Base-by-base conservation (phyloP, 2,113 vertebrate species). In the Dendrocopos noguchii region DNA sequence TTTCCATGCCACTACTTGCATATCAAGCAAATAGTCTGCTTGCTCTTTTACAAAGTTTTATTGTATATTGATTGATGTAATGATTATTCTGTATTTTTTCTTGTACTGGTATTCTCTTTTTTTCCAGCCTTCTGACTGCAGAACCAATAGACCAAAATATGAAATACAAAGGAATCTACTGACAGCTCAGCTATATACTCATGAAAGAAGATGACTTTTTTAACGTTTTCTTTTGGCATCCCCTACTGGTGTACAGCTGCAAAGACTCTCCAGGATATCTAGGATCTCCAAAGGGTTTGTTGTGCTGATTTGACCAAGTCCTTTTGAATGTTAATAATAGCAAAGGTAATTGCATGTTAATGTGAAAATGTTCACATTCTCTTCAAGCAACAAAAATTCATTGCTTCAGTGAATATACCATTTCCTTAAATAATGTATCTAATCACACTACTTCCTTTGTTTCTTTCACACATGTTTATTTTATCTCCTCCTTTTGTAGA, bases 201-300 rank as follows among this genome's bases (percentile, higher is more conserved):
- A n/a, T 46, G n/a, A 36, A 75, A 81, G 60, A 63, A 55, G 22
- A 59, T 3, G 0, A 12, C 3, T 82, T 57, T 63, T 56, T 46
- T 88, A 88, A 50, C 5, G 55, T 72, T 94, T 93, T 55, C 36
- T 92, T 95, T 68, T 92, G 78, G 61, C 90, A 88, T 83, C 88
- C 78, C n/a, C 90, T 95, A 47, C 80, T 80, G 88, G 92, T 72
- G 6, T 47, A 60, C 22, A 53, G 31, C 9, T 85, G 39, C 31
- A 90, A 87, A 56, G 36, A n/a, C 10, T 46, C 28, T 12, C 53
- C 2, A 0, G 64, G 34, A 34, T 21, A 73, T 3, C 1, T 12
- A 71, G 52, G 19, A 52, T 56, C 4, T 55, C 22, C 31, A 52
- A 82, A 73, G 1, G 4, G 11, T 6, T 85, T 50, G 5, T 8